phyloP scores from a whole-genome alignment of 2,797 vertebrate species.

The Chanos chanos region DNA sequence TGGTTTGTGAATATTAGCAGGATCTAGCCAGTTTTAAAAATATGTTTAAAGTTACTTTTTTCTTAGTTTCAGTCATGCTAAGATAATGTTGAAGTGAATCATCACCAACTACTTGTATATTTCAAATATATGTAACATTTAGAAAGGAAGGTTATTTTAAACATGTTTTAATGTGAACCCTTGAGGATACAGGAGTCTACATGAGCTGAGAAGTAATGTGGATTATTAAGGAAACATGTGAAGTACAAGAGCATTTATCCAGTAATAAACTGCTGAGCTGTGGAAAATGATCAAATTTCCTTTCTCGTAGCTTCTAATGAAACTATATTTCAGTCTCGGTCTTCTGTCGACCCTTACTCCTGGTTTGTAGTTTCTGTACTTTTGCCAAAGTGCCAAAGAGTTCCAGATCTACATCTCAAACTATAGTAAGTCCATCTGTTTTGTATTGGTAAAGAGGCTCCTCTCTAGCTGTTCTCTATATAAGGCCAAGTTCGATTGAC shows the following conservation, averaged over 20 bases:
- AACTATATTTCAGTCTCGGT: conserved; percentile 21
- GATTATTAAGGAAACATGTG: no score
- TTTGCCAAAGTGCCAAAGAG: conserved; percentile 47
- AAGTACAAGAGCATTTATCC: background rate
- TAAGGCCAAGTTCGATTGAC: conserved; percentile 24
- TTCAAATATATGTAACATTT: conserved; percentile 13
- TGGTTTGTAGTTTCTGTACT: conserved; percentile 37
- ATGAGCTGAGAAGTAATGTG: no score
- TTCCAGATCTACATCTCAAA: conserved; percentile 26
- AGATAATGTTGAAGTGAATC: no score
- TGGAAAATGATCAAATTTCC: background rate
- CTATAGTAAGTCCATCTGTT: conserved; percentile 55
- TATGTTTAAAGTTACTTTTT: background rate
- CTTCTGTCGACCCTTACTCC: conserved; percentile 16
- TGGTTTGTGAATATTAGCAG: no score
- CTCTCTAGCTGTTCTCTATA: conserved; percentile 13
- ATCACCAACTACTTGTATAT: background rate
- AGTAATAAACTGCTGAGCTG: background rate
- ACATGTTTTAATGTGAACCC: background rate
- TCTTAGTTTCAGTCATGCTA: background rate
- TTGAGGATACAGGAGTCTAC: no score
- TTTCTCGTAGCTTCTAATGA: conserved; percentile 7
- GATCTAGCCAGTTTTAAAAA: no score
- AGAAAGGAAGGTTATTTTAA: background rate
- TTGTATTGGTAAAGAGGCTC: conserved; percentile 41